phyloP scores from a whole-genome alignment of 1,140 invertebrate genomes.

The Pseudomyrmex pallidus region DNA sequence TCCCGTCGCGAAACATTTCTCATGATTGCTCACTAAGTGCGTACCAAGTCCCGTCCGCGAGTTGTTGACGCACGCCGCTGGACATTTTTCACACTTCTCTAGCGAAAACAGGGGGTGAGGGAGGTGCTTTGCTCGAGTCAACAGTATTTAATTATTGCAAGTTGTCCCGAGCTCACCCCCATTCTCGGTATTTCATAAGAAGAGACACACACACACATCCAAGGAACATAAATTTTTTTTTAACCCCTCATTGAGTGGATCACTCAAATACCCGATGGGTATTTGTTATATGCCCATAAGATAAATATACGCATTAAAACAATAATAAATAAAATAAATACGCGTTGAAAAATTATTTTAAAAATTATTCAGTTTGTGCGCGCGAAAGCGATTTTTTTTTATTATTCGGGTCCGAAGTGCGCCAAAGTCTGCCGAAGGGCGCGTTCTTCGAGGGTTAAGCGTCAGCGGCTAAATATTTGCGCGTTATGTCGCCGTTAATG shows the following conservation, averaged over 20 bases:
- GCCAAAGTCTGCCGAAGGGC: too few relatives aligned
- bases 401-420: too few relatives aligned
- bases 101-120: neutral
- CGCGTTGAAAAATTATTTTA: too few relatives aligned
- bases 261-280: too few relatives aligned
- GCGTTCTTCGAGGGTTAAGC: too few relatives aligned
- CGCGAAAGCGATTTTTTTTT: neutral
- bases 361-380: too few relatives aligned
- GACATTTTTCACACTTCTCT: neutral
- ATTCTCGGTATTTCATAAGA: neutral
- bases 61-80: neutral
- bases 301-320: too few relatives aligned
- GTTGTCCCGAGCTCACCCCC: neutral
- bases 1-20: neutral
- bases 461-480: conserved; percentile 35
- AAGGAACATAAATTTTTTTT: neutral
- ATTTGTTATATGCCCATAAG: too few relatives aligned
- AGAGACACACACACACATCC: neutral
- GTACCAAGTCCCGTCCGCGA: neutral
- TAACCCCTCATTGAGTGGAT: too few relatives aligned
- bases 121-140: neutral
- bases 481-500: conserved; percentile 55
- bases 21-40: neutral
- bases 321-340: too few relatives aligned
- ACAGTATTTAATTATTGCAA: conserved; percentile 20